Base-by-base conservation (phyloP, 2,888 invertebrate species). In the Hypercompe scribonia region DNA sequence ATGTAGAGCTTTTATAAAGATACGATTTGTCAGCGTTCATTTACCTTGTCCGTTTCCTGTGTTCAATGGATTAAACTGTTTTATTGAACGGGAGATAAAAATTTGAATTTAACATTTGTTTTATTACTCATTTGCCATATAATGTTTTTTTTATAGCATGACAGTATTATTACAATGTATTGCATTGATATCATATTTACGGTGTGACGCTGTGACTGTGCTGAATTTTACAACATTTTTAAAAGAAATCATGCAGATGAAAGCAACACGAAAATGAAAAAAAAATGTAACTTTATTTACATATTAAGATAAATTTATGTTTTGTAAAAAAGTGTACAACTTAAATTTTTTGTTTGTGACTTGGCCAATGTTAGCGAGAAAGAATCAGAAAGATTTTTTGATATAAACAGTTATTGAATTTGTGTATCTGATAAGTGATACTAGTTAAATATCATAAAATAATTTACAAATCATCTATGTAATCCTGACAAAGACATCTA, bases 21-120 rank as follows among this genome's bases (percentile, higher is more conserved):
- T 77, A 70, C 71, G 73, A 77, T 82, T 76, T 81, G 81, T 85
- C 84, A 79, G 85, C 78, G 75, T 81, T 80, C 77, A 77, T 82
- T 85, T 84, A 81, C 76, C 74, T 77, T 71, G 67, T 66, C 72
- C 75, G 67, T 71, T 79, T 84, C 84, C 76, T 77, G 80, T 82
- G 70, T 64, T 78, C 72, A 70, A 73, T 75, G 54, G 74, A 73
- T 68, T 70, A 73, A 71, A 75, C 68, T 75, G 72, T 71, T 82
- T 82, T 75, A 75, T 66, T 71, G 42, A 58, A 73, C 50, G 36
- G 36, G 34, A 74, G 64, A 78, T 73, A 64, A 72, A 71, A 70
- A 72, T 73, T 50, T 42, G 42, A 70, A 24, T 64, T 75, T 58
- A 65, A 71, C 64, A 39, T 58, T 71, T 68, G 70, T 39, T 68